Evolutionary conservation across 2,888 invertebrate genomes (phyloP).

Genomic region (Nesidiocoris tenuis): DNA sequence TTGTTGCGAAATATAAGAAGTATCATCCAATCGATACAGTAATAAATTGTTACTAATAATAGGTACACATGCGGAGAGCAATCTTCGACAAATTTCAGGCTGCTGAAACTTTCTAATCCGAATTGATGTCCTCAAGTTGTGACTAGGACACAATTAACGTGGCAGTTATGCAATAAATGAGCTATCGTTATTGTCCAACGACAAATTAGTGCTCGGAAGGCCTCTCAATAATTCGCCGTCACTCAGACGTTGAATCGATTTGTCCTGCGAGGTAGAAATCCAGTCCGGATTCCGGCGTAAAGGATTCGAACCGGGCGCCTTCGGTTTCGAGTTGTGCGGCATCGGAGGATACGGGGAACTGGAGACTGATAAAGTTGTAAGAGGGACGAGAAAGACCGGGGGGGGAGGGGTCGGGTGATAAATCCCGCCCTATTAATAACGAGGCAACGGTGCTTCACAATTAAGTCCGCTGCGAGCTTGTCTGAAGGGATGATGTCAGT

Average conservation of each 20-base stretch:
- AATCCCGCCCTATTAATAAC: slow-evolving; percentile 39
- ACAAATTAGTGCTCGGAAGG: no score
- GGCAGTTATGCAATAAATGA: no score
- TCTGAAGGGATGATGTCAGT: slow-evolving; percentile 38
- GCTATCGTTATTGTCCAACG: no score
- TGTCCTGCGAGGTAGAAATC: neutral
- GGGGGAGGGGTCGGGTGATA: slow-evolving; percentile 10
- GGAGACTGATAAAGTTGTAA: neutral
- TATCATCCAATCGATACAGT: no score
- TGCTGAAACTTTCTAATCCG: no score
- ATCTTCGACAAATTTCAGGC: no score
- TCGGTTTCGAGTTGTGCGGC: neutral
- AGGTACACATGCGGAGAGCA: no score
- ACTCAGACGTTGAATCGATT: neutral
- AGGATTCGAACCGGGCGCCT: neutral
- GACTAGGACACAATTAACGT: no score
- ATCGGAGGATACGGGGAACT: neutral
- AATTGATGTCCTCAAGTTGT: no score
- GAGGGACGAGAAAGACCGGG: neutral
- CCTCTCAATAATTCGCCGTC: neutral
- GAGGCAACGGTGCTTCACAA: slow-evolving; percentile 30
- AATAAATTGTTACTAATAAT: no score
- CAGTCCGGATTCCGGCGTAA: neutral
- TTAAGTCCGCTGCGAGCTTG: slow-evolving; percentile 38
- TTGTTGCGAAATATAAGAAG: no score